phyloP scores from a whole-genome alignment of 2,113 vertebrate species.

The Potamarius usumacintae region DNA sequence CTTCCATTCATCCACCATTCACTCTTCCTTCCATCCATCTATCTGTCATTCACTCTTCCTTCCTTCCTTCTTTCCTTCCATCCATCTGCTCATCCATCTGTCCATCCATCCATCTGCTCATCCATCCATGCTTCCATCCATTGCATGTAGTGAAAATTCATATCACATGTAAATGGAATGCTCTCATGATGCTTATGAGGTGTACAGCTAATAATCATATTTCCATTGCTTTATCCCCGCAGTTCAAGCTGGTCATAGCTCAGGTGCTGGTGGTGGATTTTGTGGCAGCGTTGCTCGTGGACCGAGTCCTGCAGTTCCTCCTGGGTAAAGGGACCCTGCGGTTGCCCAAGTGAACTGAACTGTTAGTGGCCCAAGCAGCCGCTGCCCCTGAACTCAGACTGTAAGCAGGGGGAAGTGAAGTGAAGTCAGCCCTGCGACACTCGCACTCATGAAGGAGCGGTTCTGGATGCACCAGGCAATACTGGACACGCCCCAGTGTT shows the following conservation, averaged over 20 bases:
- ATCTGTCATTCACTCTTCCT: too few species aligned
- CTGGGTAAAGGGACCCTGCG: slow-evolving; percentile 86
- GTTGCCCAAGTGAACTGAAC: slow-evolving; percentile 87
- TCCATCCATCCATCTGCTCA: too few species aligned
- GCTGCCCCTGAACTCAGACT: slow-evolving; percentile 67
- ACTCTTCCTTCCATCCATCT: too few species aligned
- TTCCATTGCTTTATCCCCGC: slow-evolving; percentile 18
- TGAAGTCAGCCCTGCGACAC: slow-evolving; percentile 58
- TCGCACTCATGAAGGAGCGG: slow-evolving; percentile 31
- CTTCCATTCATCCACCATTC: too few species aligned
- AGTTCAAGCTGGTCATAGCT: slow-evolving; percentile 92
- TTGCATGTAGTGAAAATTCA: background rate
- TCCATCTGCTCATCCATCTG: too few species aligned
- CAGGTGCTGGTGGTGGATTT: slow-evolving; percentile 88
- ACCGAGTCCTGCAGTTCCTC: slow-evolving; percentile 87
- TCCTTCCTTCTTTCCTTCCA: too few species aligned
- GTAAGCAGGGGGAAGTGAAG: slow-evolving; percentile 63
- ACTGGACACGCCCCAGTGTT: slow-evolving; percentile 62
- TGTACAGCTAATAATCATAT: background rate
- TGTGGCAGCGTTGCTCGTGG: slow-evolving; percentile 81
- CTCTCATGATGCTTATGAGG: background rate
- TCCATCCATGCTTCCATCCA: too few species aligned
- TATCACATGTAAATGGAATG: background rate
- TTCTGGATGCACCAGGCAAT: slow-evolving; percentile 59
- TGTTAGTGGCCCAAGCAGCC: slow-evolving; percentile 62